Percentiles rank a stretch among this genome's conserved stretches.
Evolutionary conservation across 2,797 vertebrate genomes (phyloP).

Genomic region (Sebastes diploproa): DNA sequence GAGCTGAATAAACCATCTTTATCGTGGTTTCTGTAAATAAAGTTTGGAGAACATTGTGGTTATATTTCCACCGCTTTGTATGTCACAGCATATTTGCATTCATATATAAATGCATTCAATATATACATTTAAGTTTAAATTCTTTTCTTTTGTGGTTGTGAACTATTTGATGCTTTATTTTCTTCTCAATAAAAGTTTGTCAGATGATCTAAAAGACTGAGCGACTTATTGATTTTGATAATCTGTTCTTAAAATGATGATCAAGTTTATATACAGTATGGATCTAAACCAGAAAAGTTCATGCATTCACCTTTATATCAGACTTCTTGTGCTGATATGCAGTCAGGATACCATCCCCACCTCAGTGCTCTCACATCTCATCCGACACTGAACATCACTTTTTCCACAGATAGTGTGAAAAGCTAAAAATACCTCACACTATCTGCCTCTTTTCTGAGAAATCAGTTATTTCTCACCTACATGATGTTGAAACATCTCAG

Average conservation of each 20-base stretch:
- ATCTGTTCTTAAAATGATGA: neutral
- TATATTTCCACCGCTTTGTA: neutral
- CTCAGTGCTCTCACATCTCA: neutral
- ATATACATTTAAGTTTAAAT: neutral
- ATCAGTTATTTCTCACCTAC: neutral
- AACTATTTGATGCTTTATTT: neutral
- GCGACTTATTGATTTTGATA: neutral
- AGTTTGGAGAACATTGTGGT: neutral
- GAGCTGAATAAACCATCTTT: neutral
- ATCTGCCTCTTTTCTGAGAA: conserved; percentile 16
- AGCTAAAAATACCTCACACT: neutral
- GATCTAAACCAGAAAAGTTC: neutral
- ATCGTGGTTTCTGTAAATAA: conserved; percentile 6
- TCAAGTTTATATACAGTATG: neutral
- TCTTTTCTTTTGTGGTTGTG: neutral
- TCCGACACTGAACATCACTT: neutral
- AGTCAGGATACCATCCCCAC: neutral
- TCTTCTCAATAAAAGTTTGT: conserved; percentile 26
- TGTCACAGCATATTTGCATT: neutral
- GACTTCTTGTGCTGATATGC: neutral
- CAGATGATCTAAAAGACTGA: neutral
- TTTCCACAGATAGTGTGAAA: conserved; percentile 4
- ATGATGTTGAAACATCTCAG: neutral
- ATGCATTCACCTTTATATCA: neutral
- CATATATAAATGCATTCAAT: neutral